Conservation (phyloP, 2,113 vertebrate species). For the Dasyprocta punctata region DNA sequence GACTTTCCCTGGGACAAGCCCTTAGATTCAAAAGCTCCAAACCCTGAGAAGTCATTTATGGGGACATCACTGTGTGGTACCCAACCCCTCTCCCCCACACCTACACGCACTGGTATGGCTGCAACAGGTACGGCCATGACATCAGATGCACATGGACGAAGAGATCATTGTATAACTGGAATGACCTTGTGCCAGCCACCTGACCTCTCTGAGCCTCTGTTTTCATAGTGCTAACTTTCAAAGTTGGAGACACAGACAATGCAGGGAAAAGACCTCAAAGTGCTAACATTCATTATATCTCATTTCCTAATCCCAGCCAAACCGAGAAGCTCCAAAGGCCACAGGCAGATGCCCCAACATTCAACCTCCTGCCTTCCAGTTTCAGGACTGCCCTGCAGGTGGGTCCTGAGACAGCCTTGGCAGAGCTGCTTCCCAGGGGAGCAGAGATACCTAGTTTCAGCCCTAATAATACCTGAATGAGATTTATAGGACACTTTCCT, state of each 20-base stretch:
- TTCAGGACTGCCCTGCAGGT: constrained; percentile 1
- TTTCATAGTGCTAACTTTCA: not conserved
- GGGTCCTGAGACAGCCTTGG: not conserved
- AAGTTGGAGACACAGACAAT: not conserved
- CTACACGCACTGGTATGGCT: not conserved
- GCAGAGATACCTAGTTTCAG: constrained; percentile 71
- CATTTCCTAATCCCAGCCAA: not conserved
- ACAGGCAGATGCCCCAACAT: not conserved
- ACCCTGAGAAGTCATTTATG: not conserved
- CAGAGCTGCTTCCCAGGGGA: not conserved
- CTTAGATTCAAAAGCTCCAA: not conserved
- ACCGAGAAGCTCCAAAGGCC: not conserved
- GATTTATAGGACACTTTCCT: constrained; percentile 70
- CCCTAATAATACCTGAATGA: constrained; percentile 78
- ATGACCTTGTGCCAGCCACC: not conserved
- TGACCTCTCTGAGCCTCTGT: not conserved
- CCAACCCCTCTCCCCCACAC: not conserved
- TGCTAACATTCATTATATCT: not conserved
- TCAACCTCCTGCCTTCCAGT: not conserved
- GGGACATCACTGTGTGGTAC: not conserved
- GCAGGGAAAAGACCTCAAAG: not conserved
- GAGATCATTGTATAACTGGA: not conserved
- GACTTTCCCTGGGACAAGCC: not conserved
- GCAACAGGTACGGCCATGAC: too few species aligned
- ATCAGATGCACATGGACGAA: not conserved